Percentiles rank a stretch among this genome's conserved stretches.
phyloP scores from a whole-genome alignment of 2,113 vertebrate species.

The Pica pica region DNA sequence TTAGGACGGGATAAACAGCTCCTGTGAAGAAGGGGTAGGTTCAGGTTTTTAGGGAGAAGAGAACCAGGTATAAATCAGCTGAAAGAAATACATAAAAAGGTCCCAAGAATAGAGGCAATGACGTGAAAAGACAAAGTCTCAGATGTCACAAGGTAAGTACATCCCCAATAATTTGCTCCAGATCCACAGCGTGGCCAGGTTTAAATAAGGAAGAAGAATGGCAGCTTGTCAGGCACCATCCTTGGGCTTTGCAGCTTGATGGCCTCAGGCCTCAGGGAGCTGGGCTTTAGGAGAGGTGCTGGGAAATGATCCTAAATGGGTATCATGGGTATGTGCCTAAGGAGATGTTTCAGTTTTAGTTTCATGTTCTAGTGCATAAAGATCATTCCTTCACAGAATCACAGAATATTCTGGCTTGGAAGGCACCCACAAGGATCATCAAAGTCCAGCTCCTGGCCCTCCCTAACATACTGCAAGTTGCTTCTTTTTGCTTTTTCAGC shows the following conservation, averaged over 20 bases:
- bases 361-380: not conserved
- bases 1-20: not conserved
- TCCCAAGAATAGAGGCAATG: not conserved
- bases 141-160: not conserved
- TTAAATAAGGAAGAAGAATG: not conserved
- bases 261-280: not conserved
- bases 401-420: not conserved
- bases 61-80: not conserved
- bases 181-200: not conserved
- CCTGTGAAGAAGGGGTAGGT: not conserved
- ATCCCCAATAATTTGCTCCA: not conserved
- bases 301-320: not conserved
- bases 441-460: not conserved
- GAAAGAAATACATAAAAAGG: not conserved
- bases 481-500: not conserved
- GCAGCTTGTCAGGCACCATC: not conserved
- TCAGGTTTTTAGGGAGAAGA: not conserved
- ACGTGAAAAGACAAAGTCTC: not conserved
- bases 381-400: not conserved
- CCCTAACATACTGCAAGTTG: not conserved
- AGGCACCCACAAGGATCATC: not conserved
- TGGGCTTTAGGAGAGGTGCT: not conserved
- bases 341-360: not conserved
- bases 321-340: rapidly evolving
- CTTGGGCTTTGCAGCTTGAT: not conserved